Evolutionary conservation across 2,888 invertebrate genomes (phyloP).

Genomic region (Gari tellinella): DNA sequence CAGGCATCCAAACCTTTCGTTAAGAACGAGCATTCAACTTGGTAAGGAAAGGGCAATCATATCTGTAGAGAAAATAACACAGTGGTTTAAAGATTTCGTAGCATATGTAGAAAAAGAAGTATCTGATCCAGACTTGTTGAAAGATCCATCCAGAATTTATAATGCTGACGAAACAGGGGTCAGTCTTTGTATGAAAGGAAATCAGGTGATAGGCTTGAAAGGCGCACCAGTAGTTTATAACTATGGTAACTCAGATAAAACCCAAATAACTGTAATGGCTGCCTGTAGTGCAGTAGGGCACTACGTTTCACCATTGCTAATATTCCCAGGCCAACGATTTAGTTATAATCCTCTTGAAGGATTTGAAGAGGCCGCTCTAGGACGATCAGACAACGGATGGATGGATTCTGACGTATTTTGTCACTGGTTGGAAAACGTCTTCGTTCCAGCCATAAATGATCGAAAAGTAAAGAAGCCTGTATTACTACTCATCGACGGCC

Average conservation of each 20-base stretch:
- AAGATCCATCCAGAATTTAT: conserved; percentile 14
- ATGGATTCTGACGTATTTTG: conserved; percentile 21
- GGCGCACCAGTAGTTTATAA: conserved; percentile 25
- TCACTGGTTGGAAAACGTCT: conserved; percentile 16
- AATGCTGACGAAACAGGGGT: conserved; percentile 24
- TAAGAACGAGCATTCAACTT: conserved; percentile 19
- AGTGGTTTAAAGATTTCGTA: conserved; percentile 5
- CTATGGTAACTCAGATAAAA: conserved; percentile 17
- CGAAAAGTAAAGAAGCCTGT: conserved; percentile 23
- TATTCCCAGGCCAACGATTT: conserved; percentile 14
- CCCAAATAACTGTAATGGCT: conserved; percentile 23
- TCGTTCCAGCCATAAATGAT: conserved; percentile 20
- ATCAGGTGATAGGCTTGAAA: conserved; percentile 11
- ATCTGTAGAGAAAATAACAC: not conserved
- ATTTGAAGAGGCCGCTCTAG: conserved; percentile 14
- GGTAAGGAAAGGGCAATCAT: conserved; percentile 18
- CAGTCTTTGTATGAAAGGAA: conserved; percentile 12
- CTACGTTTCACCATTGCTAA: conserved; percentile 3
- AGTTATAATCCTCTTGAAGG: conserved; percentile 13
- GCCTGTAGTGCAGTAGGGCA: conserved; percentile 2
- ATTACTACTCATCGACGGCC: conserved; percentile 47
- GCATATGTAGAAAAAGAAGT: conserved; percentile 9
- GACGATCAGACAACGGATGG: conserved; percentile 14
- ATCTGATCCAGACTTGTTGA: conserved; percentile 1
- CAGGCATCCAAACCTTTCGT: conserved; percentile 5